Conservation (phyloP, 2,797 vertebrate species). For the Gymnopithys bicolor region DNA sequence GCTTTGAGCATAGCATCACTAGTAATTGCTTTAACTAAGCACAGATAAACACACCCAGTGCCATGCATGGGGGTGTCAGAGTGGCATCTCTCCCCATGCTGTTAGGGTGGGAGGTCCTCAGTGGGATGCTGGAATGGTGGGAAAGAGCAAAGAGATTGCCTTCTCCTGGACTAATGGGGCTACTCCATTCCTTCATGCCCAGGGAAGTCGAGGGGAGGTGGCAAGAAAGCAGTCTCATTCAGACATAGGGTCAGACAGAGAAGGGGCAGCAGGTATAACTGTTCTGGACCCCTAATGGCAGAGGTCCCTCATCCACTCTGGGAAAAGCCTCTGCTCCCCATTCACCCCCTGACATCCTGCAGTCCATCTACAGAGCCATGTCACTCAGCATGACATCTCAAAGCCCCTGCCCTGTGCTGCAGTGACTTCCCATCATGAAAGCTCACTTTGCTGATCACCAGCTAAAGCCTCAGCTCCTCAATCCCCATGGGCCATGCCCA, state of each 20-base stretch:
- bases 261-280: background rate
- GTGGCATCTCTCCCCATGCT: accelerated
- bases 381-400: background rate
- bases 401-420: accelerated
- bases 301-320: background rate
- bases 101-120: background rate
- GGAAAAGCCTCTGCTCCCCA: background rate
- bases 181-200: background rate
- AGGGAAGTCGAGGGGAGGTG: accelerated
- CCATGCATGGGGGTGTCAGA: background rate
- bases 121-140: background rate
- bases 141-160: background rate
- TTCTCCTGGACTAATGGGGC: background rate
- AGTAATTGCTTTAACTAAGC: background rate
- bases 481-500: accelerated
- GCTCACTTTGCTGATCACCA: background rate
- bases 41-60: background rate
- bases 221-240: background rate
- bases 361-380: background rate
- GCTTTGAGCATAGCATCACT: background rate
- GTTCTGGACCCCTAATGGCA: background rate
- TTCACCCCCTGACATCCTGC: accelerated
- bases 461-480: background rate
- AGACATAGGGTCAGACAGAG: background rate
- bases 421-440: background rate